Percentiles rank a stretch among this genome's conserved stretches.
These are phyloP conservation scores for Gisinianus flammeolus DNA, from an alignment of 2,888 invertebrate genomes.

Conservation along the genomic window DNA sequence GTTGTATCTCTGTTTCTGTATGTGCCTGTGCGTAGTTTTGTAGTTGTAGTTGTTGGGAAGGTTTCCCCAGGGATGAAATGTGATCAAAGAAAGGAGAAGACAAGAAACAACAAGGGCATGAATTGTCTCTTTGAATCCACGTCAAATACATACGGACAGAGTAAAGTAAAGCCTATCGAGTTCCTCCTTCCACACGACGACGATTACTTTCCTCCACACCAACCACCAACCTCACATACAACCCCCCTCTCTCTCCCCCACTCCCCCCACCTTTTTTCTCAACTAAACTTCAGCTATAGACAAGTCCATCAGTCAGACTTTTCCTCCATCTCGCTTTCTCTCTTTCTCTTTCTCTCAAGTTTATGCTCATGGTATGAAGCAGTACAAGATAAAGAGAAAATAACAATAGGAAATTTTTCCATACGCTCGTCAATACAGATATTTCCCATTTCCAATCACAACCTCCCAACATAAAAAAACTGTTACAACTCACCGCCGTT, in stretches of 20 bases:
- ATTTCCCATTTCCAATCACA: not conserved
- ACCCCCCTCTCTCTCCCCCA: not conserved
- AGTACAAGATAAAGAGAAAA: too few relatives aligned
- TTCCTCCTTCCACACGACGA: conserved; percentile 1
- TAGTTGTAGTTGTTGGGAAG: not conserved
- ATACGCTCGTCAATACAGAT: not conserved
- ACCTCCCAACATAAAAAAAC: not conserved
- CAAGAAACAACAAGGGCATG: conserved; percentile 23
- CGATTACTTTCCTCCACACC: not conserved
- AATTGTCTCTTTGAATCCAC: too few relatives aligned
- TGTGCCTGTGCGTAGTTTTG: too few relatives aligned
- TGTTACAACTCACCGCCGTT: not conserved
- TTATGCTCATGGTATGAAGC: too few relatives aligned
- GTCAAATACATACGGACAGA: conserved; percentile 28
- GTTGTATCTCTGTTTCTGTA: too few relatives aligned
- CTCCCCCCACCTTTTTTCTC: not conserved
- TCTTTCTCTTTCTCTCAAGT: not conserved
- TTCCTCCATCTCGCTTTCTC: not conserved
- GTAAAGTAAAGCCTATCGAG: conserved; percentile 8
- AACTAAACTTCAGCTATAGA: conserved; percentile 25
- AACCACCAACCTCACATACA: not conserved
- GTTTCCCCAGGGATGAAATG: conserved; percentile 35
- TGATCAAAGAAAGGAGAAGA: conserved; percentile 38
- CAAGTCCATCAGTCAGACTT: too few relatives aligned
- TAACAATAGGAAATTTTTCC: too few relatives aligned